Percentiles rank a stretch among this genome's conserved stretches.
Conservation (phyloP, 2,888 invertebrate species). For the Sarcophaga variegata region DNA sequence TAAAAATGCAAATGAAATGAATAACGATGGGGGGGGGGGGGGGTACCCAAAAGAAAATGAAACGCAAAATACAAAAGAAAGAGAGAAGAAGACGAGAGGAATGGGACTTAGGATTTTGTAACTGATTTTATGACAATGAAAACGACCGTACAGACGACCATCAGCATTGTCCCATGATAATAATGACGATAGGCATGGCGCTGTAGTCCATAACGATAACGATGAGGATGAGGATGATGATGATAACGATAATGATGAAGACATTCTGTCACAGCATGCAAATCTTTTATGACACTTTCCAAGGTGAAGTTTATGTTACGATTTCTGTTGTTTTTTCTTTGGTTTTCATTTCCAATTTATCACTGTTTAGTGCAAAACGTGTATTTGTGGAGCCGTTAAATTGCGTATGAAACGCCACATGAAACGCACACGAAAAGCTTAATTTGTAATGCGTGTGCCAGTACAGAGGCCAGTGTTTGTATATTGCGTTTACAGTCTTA, state of each 20-base stretch:
- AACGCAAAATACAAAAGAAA: not conserved
- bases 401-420: no score
- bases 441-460: no score
- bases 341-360: not conserved
- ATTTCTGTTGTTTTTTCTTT: not conserved
- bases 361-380: no score
- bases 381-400: no score
- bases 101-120: not conserved
- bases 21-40: not conserved
- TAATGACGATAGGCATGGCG: no score
- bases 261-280: constrained; percentile 68
- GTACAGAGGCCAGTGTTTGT: no score
- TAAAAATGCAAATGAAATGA: constrained; percentile 29
- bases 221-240: not conserved
- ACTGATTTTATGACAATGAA: constrained; percentile 30
- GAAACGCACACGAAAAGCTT: no score
- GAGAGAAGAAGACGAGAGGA: not conserved
- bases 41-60: not conserved
- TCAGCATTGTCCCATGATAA: no score
- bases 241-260: constrained; percentile 43
- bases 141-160: not conserved
- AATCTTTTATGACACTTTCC: constrained; percentile 65
- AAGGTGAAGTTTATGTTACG: constrained; percentile 41
- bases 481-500: no score
- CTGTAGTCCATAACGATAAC: not conserved